These are phyloP conservation scores for Erythrocercus mccallii DNA, from an alignment of 2,113 vertebrate species.

Conservation along the genomic window DNA sequence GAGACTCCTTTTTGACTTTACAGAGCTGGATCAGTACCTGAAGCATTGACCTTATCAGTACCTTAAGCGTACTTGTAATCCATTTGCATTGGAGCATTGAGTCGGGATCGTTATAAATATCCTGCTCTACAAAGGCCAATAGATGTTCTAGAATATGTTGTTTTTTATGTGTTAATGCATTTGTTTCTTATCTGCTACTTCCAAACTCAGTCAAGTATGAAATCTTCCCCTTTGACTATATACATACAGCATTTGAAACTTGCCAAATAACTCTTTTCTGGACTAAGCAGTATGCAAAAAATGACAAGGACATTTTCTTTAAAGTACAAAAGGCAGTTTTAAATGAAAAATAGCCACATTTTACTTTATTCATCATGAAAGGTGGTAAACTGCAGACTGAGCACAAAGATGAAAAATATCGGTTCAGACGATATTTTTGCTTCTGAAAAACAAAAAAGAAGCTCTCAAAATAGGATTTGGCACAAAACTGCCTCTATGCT, in stretches of 20 bases:
- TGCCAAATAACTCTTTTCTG: neutral
- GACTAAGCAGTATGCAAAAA: neutral
- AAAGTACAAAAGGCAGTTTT: neutral
- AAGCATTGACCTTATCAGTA: neutral
- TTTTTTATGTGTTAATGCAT: neutral
- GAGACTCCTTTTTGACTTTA: neutral
- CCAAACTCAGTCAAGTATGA: slow-evolving; percentile 11
- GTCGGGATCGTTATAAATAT: neutral
- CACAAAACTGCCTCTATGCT: neutral
- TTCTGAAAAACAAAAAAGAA: slow-evolving; percentile 21
- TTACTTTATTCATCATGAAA: slow-evolving; percentile 36
- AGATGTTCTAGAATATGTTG: neutral
- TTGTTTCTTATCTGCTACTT: neutral
- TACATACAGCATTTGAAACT: neutral
- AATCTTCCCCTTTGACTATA: neutral
- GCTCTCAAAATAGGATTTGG: slow-evolving; percentile 32
- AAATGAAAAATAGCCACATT: neutral
- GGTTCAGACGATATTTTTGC: neutral
- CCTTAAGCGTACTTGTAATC: neutral
- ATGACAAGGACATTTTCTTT: slow-evolving; percentile 8
- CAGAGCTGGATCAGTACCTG: neutral
- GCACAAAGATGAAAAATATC: slow-evolving; percentile 16
- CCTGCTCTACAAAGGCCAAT: neutral
- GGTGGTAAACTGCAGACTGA: neutral
- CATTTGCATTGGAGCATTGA: neutral